These are phyloP conservation scores for Colius striatus DNA, from an alignment of 2,113 vertebrate genomes.

Conservation along the genomic window DNA sequence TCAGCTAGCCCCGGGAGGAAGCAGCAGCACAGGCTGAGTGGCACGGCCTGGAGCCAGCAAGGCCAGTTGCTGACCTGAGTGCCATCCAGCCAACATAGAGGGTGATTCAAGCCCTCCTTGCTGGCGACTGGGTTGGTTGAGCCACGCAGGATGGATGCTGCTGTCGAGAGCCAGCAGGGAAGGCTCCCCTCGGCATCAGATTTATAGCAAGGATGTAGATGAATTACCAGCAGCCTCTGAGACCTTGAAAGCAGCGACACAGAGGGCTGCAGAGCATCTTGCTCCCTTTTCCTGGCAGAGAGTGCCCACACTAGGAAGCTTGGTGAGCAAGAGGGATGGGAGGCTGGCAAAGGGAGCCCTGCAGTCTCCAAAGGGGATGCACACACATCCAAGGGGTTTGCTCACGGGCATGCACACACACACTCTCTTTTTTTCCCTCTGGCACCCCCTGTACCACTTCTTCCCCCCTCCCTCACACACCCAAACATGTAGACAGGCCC, in stretches of 20 bases:
- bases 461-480: not conserved
- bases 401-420: too few relatives aligned
- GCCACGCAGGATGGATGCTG: not conserved
- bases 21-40: not conserved
- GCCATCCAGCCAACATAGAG: not conserved
- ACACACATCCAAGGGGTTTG: not conserved
- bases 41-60: not conserved
- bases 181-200: not conserved
- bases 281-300: not conserved
- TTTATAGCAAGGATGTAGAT: slow-evolving; percentile 15
- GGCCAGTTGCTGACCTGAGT: not conserved
- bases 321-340: not conserved
- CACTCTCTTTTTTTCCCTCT: not conserved
- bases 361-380: not conserved
- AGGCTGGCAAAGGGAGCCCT: not conserved
- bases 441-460: not conserved
- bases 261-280: not conserved
- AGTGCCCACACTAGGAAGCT: not conserved
- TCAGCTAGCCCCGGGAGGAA: not conserved
- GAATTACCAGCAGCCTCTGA: slow-evolving; percentile 15
- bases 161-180: not conserved
- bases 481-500: not conserved
- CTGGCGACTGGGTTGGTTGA: not conserved
- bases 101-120: not conserved
- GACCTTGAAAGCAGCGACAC: slow-evolving; percentile 15